A percentile compares a stretch with the other conserved stretches of the same genome.
Conservation (phyloP, 2,113 vertebrate species). For the Astur gentilis region DNA sequence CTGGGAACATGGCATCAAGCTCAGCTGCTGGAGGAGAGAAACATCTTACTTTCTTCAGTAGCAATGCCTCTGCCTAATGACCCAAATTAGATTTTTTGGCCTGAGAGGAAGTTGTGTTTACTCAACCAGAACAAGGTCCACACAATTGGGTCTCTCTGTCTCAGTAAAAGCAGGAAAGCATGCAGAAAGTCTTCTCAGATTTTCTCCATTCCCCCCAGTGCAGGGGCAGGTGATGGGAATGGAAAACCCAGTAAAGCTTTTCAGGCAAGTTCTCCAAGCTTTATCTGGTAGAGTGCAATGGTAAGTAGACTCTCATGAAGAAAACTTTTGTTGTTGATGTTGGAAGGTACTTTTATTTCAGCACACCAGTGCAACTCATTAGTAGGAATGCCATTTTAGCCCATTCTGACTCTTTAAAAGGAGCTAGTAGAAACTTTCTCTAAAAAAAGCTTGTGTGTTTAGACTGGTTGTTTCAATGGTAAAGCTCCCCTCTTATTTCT, state of each 20-base stretch:
- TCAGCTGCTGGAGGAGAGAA: neutral
- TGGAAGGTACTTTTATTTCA: neutral
- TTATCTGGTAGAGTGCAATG: neutral
- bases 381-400: neutral
- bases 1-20: neutral
- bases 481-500: neutral
- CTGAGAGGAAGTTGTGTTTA: neutral
- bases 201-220: neutral
- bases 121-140: neutral
- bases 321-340: neutral
- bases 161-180: neutral
- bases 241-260: neutral
- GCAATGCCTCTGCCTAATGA: neutral
- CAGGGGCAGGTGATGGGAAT: neutral
- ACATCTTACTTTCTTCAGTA: neutral
- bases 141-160: rapidly evolving
- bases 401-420: neutral
- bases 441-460: neutral
- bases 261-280: neutral
- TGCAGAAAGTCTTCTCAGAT: neutral
- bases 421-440: neutral
- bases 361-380: neutral
- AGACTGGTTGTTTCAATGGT: neutral
- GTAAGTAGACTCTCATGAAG: neutral
- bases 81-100: neutral